Evolutionary conservation across 2,888 invertebrate species (phyloP), one percentile per base, ranked within the genome.

Genomic region (Sinodicranocentrus sp.): DNA sequence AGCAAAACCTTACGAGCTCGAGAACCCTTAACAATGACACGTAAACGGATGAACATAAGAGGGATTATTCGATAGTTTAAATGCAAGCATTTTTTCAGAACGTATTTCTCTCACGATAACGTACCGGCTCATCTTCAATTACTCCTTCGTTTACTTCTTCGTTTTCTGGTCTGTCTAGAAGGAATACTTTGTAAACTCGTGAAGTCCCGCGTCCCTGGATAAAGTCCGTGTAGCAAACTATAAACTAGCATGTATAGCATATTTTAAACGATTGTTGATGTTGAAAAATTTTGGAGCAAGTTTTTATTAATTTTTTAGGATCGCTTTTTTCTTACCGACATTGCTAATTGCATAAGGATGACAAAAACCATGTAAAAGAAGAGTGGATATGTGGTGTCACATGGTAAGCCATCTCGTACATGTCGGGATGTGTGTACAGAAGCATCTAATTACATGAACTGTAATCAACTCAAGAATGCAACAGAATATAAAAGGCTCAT

Each of bases 241-340:
- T 72, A 28, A 84, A 86, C 86, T 86, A 17, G 52, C n/a, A n/a
- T n/a, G n/a, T n/a, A n/a, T n/a, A n/a, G n/a, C n/a, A n/a, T n/a
- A n/a, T n/a, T n/a, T n/a, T n/a, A n/a, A n/a, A n/a, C n/a, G n/a
- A n/a, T n/a, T n/a, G n/a, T n/a, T n/a, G n/a, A n/a, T n/a, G n/a
- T n/a, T n/a, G n/a, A n/a, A n/a, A n/a, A n/a, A n/a, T n/a, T n/a
- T n/a, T n/a, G n/a, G n/a, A n/a, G n/a, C n/a, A n/a, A n/a, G n/a
- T n/a, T n/a, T n/a, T n/a, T n/a, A n/a, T n/a, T n/a, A n/a, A n/a
- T n/a, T n/a, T n/a, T n/a, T n/a, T n/a, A n/a, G n/a, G n/a, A n/a
- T n/a, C n/a, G n/a, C n/a, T n/a, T n/a, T n/a, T n/a, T n/a, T n/a
- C 80, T 76, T 84, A 86, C 86, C 26, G 82, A 84, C 86, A 86